These are phyloP conservation scores for Clepsis dumicolana DNA, from an alignment of 2,888 invertebrate species.

Conservation along the genomic window DNA sequence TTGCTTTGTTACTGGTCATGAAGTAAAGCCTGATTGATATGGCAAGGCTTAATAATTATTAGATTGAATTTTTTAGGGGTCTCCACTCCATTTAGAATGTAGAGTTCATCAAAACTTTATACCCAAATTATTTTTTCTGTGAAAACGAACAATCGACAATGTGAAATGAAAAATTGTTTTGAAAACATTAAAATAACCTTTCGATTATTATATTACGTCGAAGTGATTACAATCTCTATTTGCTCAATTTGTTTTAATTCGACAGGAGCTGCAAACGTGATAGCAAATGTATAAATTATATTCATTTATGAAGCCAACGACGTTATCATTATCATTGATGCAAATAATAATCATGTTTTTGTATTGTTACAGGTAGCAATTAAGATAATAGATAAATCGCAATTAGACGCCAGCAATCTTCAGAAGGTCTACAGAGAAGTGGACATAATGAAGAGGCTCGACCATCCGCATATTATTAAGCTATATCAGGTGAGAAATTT, in stretches of 20 bases:
- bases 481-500: conserved; percentile 92
- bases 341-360: conserved; percentile 43
- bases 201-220: background rate
- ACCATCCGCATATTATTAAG: conserved; percentile 99
- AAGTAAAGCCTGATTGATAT: background rate
- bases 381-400: conserved; percentile 98
- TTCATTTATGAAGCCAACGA: background rate
- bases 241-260: background rate
- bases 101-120: background rate
- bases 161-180: too few relatives aligned
- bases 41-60: background rate
- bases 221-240: background rate
- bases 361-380: conserved; percentile 94
- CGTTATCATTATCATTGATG: conserved; percentile 17
- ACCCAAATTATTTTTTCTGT: background rate
- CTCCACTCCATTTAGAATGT: background rate
- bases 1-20: background rate
- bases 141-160: too few relatives aligned
- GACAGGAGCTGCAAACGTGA: background rate
- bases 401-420: conserved; percentile 95
- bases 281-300: background rate
- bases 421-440: conserved; percentile 99
- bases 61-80: background rate
- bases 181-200: background rate
- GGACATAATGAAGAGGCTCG: conserved; percentile 98